Base-by-base conservation (phyloP, 92 coral and sea anemone species). In the Metridium senile region DNA sequence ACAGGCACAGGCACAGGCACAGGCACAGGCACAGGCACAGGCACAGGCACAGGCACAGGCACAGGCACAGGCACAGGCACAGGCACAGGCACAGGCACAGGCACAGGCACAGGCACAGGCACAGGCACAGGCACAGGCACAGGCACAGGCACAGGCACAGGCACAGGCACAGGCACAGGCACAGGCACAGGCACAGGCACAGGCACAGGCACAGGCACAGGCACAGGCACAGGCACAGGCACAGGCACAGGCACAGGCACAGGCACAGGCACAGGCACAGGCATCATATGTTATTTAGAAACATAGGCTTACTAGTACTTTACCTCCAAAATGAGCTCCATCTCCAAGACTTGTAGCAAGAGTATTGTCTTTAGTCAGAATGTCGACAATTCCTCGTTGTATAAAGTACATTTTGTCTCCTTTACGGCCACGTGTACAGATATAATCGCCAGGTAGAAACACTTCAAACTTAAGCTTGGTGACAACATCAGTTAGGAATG, bases 301-400 rank as follows among this genome's bases (percentile, higher is more conserved):
- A 13, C 13, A 39, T 39, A 39, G 8, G 13, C 49, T 4, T 63
- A 1, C 43, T 8, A 8, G 45, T 22, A 1, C 19, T 74, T 59
- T 86, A 95, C 99, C 99, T 65, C 99, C 99, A 87, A 95, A 95
- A 54, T 95, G 99, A 11, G 99, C 92, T 9, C 99, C 99, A 58
- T 95, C 97, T 1, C 97, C 94, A 21, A 95, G 93, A 71, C 99
- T 95, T 19, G 99, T 95, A 3, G 99, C 99, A 26, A 95, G 84
- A 25, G 64, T 70, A 0, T 88, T 90, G 46, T 95, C 96, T 43
- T 77, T 89, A 33, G 99, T 95, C 53, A 95, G 73, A 47, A 95
- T 73, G 67, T 95, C 99, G 22, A 95, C 99, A 49, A 95, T 95
- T 74, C 99, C 99, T 84, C 87, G 89, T 68, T 92, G 97, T 71